phyloP scores from a whole-genome alignment of 2,888 invertebrate genomes.

The Cerastis leucographa region DNA sequence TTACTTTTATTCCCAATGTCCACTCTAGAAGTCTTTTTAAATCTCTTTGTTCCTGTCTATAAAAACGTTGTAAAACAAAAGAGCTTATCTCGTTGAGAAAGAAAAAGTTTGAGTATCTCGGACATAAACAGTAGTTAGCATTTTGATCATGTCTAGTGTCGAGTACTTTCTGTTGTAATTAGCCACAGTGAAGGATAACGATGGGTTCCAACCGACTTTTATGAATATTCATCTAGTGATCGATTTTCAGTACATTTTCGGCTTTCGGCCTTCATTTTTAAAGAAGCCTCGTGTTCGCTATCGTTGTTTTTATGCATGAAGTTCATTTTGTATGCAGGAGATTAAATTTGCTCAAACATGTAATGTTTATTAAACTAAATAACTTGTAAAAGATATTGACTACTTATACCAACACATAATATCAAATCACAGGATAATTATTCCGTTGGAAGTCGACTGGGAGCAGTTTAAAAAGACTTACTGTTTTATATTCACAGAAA shows the following conservation, averaged over 20 bases:
- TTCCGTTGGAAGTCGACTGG: not conserved
- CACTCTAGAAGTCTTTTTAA: too few relatives aligned
- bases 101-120: slow-evolving; percentile 27
- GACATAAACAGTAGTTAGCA: slow-evolving; percentile 40
- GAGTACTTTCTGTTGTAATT: slow-evolving; percentile 58
- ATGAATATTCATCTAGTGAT: slow-evolving; percentile 66
- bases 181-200: slow-evolving; percentile 54
- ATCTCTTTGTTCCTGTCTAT: not conserved
- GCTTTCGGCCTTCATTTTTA: slow-evolving; percentile 22
- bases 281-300: not conserved
- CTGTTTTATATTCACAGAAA: not conserved
- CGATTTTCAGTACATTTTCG: slow-evolving; percentile 53
- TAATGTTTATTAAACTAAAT: not conserved
- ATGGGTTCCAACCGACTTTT: slow-evolving; percentile 49
- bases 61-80: slow-evolving; percentile 20
- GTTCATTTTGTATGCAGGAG: not conserved
- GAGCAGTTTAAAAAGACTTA: not conserved
- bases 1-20: too few relatives aligned
- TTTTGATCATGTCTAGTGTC: slow-evolving; percentile 50
- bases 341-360: not conserved
- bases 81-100: not conserved
- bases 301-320: slow-evolving; percentile 11
- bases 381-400: not conserved
- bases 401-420: not conserved
- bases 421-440: not conserved